Base-by-base conservation (phyloP, 2,113 vertebrate species). In the Syrmaticus mikado region DNA sequence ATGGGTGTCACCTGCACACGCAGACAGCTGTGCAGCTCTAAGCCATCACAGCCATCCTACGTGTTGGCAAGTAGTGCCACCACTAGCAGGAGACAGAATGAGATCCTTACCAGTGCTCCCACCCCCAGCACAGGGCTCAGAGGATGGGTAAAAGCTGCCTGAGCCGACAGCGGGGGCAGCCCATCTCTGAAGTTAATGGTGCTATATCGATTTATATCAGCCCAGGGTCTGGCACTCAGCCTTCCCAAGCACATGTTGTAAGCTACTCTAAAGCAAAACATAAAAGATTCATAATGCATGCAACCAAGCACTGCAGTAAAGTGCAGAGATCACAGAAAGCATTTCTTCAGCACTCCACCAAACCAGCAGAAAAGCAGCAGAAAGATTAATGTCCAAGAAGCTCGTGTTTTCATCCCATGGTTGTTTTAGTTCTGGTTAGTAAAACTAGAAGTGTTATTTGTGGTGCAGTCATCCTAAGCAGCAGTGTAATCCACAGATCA, bases 401-500 rank as follows among this genome's bases (percentile, higher is more conserved):
- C 25, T 91, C 7, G 2, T 46, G 11, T 27, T 80, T n/a, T 36
- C 77, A 30, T 40, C 34, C 71, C 38, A 9, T 13, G 79, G 43
- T 67, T 32, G 43, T 50, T 82, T 93, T 84, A 57, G 61, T 78
- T 70, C 71, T 57, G 24, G 48, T 73, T 71, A 87, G n/a, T 15
- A 34, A 30, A 65, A 6, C 62, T 65, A 40, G 28, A 70, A 43
- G 21, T 7, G 38, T 55, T 55, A 43, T 36, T 55, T 34, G 22
- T 46, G 68, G 55, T 5, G 17, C 45, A 52, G 5, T 8, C 8
- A 0, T 36, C 34, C 85, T 41, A 34, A 67, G 64, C 34, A 46
- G 75, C 12, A 74, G 53, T 15, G 12, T 80, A 94, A 77, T 22
- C 82, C 74, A 41, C 90, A 67, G 82, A 93, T 96, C 90, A 83